Base-by-base conservation (phyloP, 2,797 vertebrate genomes). In the Anabas testudineus region DNA sequence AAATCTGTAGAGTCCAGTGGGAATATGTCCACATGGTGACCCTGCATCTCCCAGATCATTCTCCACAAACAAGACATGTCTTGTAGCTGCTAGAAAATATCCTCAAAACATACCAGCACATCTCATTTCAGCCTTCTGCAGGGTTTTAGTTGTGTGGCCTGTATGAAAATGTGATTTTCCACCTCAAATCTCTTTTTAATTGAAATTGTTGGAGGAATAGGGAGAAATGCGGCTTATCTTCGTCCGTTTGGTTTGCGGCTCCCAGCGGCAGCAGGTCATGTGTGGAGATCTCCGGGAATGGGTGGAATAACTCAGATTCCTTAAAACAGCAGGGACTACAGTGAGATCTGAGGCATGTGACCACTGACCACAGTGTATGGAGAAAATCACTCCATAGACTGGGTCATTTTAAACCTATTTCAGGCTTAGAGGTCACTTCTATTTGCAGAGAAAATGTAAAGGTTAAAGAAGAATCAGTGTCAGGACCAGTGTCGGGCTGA, bases 141-240 rank as follows among this genome's bases (percentile, higher is more conserved):
- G 63, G 73, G 43, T 66, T 83, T 61, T 39, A 30, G 13, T 74
- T 65, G 61, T 67, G 77, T 37, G 76, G 66, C 56, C 48, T 2
- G 28, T 81, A 81, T 81, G 83, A 87, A 93, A 92, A 91, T 87
- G 87, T 82, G 87, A 87, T 92, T 94, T 93, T 90, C 80, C 88
- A 85, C 81, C 81, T 91, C 83, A 95, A 95, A 95, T 94, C 93
- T 94, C 93, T 93, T 95, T 95, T 95, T 95, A 95, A 95, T 93
- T 94, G 92, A 94, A 94, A 88, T 84, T 64, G 77, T 68, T 75
- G 77, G 74, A 48, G 75, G 57, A 77, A 92, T 87, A 80, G 47
- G 51, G 63, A 81, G 76, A 86, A 89, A 89, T 82, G 77, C 85
- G 84, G 93, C 94, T 95, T 94, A 95, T 92, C 90, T 85, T 72